A percentile compares a stretch with the other conserved stretches of the same genome.
phyloP scores from a whole-genome alignment of 2,888 invertebrate genomes.

The Anthoptus insignis region DNA sequence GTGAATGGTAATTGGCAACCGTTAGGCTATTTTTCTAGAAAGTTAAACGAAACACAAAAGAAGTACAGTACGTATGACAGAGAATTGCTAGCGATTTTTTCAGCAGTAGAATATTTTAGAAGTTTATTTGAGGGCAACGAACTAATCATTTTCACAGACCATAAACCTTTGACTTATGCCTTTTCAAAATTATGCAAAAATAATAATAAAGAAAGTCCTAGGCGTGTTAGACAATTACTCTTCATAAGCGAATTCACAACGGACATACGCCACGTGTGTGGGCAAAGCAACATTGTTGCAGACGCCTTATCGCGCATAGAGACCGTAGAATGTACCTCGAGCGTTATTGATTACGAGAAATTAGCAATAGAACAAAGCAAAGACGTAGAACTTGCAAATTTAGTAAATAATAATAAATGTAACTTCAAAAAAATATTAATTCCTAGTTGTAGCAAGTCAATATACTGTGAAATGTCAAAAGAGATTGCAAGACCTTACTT shows the following conservation, averaged over 20 bases:
- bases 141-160: constrained; percentile 16
- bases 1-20: constrained; percentile 17
- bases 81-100: constrained; percentile 37
- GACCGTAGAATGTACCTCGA: constrained; percentile 2
- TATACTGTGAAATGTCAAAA: constrained; percentile 7
- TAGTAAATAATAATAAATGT: not conserved
- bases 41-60: too few species aligned
- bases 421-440: not conserved
- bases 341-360: not conserved
- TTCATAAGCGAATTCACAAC: constrained; percentile 18
- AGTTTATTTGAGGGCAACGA: constrained; percentile 30
- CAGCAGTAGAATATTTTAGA: constrained; percentile 34
- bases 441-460: not conserved
- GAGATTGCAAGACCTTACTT: constrained; percentile 7
- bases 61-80: constrained; percentile 37
- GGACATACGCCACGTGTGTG: constrained; percentile 13
- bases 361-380: constrained; percentile 2
- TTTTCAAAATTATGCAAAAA: constrained; percentile 16
- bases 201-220: constrained; percentile 20
- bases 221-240: constrained; percentile 5
- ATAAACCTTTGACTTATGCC: constrained; percentile 10
- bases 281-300: constrained; percentile 2
- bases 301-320: constrained; percentile 7
- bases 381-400: not conserved
- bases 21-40: constrained; percentile 34